Base-by-base conservation (phyloP, 2,113 vertebrate genomes). In the Pogona vitticeps region DNA sequence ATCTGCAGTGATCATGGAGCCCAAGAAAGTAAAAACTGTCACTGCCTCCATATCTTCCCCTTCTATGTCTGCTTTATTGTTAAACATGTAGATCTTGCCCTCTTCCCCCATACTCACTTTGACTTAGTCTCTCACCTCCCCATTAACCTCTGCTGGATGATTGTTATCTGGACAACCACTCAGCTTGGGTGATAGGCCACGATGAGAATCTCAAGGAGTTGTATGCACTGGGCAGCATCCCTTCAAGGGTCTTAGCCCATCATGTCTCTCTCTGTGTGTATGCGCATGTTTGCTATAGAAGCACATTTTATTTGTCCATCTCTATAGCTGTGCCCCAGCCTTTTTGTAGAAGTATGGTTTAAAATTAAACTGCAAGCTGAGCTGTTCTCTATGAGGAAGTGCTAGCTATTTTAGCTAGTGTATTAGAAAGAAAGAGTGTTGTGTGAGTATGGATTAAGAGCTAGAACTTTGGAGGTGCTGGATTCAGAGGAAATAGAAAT, bases 191-290 rank as follows among this genome's bases (percentile, higher is more conserved):
- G 20, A 59, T 7, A 76, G 73, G 14, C 36, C 31, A 17, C 6
- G n/a, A 12, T 31, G 38, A 31, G 15, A 33, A 63, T 73, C 40
- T 67, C 28, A 84, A 23, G 88, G 88, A 81, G 36, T 83, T 86
- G 72, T 70, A 0, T 67, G 63, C 81, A 33, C 72, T 76, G 42
- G 26, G 76, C 77, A 65, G 52, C 59, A 36, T 33, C 40, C 13
- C 58, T 40, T 33, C 31, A 18, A 33, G 73, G 71, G 67, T 18
- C 46, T 4, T 7, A 70, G 76, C 46, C 8, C 6, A 72, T 42
- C 46, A 20, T 15, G n/a, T n/a, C n/a, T n/a, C n/a, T n/a, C n/a
- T n/a, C n/a, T n/a, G n/a, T n/a, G n/a, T n/a, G n/a, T n/a, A n/a
- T n/a, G 8, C 59, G 20, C 59, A 23, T 33, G 46, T 76, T 76